A percentile compares a stretch with the other conserved stretches of the same genome.
Conservation (phyloP, 2,113 vertebrate species). For the Petromus typicus region DNA sequence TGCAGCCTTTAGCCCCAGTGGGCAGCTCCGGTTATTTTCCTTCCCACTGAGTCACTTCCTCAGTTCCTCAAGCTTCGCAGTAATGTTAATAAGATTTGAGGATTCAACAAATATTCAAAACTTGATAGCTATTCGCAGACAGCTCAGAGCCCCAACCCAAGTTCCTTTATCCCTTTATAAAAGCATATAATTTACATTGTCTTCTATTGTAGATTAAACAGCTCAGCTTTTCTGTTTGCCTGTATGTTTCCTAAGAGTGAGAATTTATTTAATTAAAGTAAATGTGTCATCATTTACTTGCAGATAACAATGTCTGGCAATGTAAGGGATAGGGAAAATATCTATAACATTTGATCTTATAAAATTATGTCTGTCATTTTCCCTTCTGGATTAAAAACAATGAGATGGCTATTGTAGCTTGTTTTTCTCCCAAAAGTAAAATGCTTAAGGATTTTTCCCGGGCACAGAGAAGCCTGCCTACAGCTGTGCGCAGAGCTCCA, state of each 20-base stretch:
- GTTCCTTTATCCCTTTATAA: background rate
- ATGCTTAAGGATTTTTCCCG: background rate
- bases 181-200: background rate
- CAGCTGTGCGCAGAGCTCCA: background rate
- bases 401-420: background rate
- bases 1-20: background rate
- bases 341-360: background rate
- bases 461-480: background rate
- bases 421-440: conserved; percentile 7
- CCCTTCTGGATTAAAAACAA: background rate
- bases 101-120: background rate
- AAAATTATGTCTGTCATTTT: background rate
- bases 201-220: background rate
- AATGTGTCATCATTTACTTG: background rate
- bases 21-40: background rate
- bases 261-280: background rate
- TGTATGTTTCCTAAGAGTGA: background rate
- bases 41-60: background rate
- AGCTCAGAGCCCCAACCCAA: background rate
- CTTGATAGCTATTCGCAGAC: background rate
- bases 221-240: background rate
- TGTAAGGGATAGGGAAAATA: background rate
- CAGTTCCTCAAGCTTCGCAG: background rate
- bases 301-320: background rate
- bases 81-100: background rate